Evolutionary conservation across 2,888 invertebrate genomes (phyloP).

Genomic region (Tortricodes alternella): DNA sequence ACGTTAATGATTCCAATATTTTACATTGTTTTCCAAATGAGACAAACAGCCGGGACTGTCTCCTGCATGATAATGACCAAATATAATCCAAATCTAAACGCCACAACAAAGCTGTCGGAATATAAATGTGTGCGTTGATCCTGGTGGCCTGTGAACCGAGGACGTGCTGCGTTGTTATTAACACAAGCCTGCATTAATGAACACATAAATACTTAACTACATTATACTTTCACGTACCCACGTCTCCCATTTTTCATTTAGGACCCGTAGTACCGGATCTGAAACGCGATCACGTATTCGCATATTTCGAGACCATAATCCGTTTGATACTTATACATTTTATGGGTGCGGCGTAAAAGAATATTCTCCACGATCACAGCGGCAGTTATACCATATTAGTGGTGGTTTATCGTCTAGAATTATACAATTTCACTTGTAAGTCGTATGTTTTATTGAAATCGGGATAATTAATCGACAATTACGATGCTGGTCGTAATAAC

Average conservation of each 20-base stretch:
- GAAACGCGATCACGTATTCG: constrained; percentile 51
- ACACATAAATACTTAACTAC: constrained; percentile 64
- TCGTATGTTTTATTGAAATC: constrained; percentile 78
- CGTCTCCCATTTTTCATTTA: constrained; percentile 36
- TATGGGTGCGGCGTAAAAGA: constrained; percentile 58
- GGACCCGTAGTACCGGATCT: constrained; percentile 42
- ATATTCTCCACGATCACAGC: constrained; percentile 54
- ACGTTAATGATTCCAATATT: constrained; percentile 55
- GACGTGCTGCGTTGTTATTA: constrained; percentile 80
- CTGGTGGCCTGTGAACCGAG: constrained; percentile 77
- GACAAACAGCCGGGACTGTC: constrained; percentile 64
- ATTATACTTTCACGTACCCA: constrained; percentile 58
- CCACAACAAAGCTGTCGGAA: constrained; percentile 68
- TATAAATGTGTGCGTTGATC: constrained; percentile 70
- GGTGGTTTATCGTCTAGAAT: constrained; percentile 67
- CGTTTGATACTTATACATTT: constrained; percentile 58
- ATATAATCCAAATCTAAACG: constrained; percentile 82
- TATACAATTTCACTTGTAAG: constrained; percentile 76
- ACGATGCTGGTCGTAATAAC: constrained; percentile 76
- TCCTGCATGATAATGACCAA: constrained; percentile 75
- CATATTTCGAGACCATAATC: constrained; percentile 58
- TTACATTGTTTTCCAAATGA: constrained; percentile 72
- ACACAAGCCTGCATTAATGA: constrained; percentile 75
- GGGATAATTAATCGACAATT: constrained; percentile 81
- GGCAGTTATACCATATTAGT: constrained; percentile 74